Base-by-base conservation (phyloP, 2,113 vertebrate genomes). In the Cyprinodon variegatus region DNA sequence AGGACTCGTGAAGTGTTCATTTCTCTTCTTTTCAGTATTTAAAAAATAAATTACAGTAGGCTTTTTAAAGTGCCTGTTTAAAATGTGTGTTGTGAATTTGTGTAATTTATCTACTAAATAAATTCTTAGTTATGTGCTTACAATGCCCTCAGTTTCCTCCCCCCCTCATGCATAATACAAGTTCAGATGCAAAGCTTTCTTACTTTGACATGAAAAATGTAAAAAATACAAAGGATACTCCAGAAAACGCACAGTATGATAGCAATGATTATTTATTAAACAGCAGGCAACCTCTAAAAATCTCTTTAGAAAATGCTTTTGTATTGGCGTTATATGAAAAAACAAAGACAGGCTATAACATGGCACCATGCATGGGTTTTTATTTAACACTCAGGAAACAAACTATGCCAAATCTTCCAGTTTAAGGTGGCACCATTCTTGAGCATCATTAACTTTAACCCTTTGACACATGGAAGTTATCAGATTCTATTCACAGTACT, bases 211-310 rank as follows among this genome's bases (percentile, higher is more conserved):
- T 86, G 57, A 83, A 78, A 85, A 4, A 85, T 79, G 15, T 67
- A 85, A 57, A 74, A 65, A 37, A 7, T 46, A 61, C 14, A 40
- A 37, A 72, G 13, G 17, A 14, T 48, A 57, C 6, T 46, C 68
- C 53, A 12, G 3, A 77, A 77, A 71, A 74, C 5, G 76, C 41
- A 63, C 72, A 86, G 65, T 65, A 22, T 60, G 78, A 76, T 48
- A 63, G 81, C 61, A 65, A 15, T 40, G 14, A 76, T 85, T 4
- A 76, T 53, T 84, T 82, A 77, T 82, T 82, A 11, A 78, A 57
- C 50, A 62, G 14, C 29, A 3, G 12, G 22, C 59, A 29, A 22
- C 20, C 46, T 62, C 7, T 4, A 79, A 71, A 83, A 37, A 50
- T 9, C 57, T 10, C 14, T 39, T 48, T n/a, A 68, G 20, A 57